Evolutionary conservation across 2,113 vertebrate genomes (phyloP).

Genomic region (Ardeotis arabs): DNA sequence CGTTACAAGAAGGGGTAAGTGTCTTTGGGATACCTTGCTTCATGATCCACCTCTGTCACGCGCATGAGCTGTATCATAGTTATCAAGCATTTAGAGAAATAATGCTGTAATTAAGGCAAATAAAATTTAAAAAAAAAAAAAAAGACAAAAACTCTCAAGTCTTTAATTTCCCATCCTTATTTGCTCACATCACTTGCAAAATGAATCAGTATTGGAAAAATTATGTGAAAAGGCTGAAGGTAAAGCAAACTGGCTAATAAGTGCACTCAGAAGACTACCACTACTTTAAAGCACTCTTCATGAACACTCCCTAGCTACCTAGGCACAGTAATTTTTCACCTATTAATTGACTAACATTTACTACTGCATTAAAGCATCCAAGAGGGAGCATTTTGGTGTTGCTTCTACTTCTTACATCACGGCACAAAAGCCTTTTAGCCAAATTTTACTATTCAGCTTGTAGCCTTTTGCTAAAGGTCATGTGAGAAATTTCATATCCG

Average conservation of each 20-base stretch:
- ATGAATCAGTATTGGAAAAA: neutral
- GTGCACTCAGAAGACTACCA: neutral
- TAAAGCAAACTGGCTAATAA: neutral
- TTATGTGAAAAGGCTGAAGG: neutral
- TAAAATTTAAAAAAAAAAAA: neutral
- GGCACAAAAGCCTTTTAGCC: neutral
- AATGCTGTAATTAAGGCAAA: neutral
- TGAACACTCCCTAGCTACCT: neutral
- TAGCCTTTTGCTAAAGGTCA: neutral
- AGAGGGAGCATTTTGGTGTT: neutral
- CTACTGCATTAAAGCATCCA: neutral
- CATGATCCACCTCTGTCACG: neutral
- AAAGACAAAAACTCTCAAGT: neutral
- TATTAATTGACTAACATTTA: neutral
- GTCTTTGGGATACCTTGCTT: neutral
- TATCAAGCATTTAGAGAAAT: neutral
- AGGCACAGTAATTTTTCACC: neutral
- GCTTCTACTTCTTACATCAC: neutral
- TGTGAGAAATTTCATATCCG: neutral
- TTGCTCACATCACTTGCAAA: neutral
- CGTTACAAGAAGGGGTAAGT: neutral
- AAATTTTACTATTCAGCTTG: neutral
- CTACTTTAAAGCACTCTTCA: neutral
- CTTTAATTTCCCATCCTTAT: neutral
- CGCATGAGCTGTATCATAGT: rapidly evolving